phyloP scores from a whole-genome alignment of 2,888 invertebrate genomes.

The Oxytorus armatus region DNA sequence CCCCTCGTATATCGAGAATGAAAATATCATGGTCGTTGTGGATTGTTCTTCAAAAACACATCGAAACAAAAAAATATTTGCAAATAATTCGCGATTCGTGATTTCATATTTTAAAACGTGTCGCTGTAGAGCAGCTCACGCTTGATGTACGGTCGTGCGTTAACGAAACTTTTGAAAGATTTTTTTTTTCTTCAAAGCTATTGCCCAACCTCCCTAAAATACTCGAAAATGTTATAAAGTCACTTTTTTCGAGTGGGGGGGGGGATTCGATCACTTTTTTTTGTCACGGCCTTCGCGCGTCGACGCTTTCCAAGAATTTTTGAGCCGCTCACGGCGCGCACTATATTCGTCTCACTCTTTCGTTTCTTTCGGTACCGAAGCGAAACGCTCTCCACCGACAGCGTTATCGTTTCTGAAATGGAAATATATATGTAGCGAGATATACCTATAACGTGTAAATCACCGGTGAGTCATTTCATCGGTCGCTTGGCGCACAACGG shows the following conservation, averaged over 20 bases:
- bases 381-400: slow-evolving; percentile 50
- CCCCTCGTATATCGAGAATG: no score
- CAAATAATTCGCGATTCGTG: no score
- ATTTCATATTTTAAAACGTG: no score
- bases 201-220: slow-evolving; percentile 37
- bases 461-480: slow-evolving; percentile 60
- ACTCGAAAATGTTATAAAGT: slow-evolving; percentile 30
- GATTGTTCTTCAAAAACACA: no score
- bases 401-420: slow-evolving; percentile 60
- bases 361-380: slow-evolving; percentile 43
- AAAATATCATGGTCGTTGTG: slow-evolving; percentile 30
- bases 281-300: slow-evolving; percentile 58
- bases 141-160: no score
- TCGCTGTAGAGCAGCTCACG: no score
- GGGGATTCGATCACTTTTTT: slow-evolving; percentile 31
- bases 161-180: slow-evolving; percentile 34
- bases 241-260: no score
- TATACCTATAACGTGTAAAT: slow-evolving; percentile 48
- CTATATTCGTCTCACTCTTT: slow-evolving; percentile 49
- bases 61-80: slow-evolving; percentile 18
- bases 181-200: no score
- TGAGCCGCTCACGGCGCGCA: slow-evolving; percentile 39
- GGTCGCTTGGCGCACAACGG: slow-evolving; percentile 24
- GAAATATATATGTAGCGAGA: slow-evolving; percentile 31
- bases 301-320: slow-evolving; percentile 66